These are phyloP conservation scores for Serilophus lunatus DNA, from an alignment of 2,113 vertebrate genomes.

Conservation along the genomic window DNA sequence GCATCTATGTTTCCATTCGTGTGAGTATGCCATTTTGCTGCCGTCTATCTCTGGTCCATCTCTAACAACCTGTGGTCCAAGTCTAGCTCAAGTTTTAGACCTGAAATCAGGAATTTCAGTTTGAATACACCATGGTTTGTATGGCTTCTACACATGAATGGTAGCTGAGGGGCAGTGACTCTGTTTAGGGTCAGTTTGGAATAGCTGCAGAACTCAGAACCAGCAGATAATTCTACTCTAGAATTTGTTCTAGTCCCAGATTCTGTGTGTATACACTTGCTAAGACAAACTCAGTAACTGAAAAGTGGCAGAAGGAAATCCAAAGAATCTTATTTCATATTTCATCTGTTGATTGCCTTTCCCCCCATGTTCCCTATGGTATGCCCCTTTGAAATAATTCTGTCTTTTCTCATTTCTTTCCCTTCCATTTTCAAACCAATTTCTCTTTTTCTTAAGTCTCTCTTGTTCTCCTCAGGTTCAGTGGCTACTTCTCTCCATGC, in stretches of 20 bases:
- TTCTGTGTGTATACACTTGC: not conserved
- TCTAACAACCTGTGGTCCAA: not conserved
- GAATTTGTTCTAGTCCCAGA: not conserved
- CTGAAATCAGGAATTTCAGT: not conserved
- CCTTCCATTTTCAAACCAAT: not conserved
- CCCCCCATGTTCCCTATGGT: not conserved
- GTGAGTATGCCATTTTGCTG: not conserved
- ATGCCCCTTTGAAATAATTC: not conserved
- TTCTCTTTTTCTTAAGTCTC: slow-evolving; percentile 36
- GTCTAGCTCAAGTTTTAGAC: not conserved
- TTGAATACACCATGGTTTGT: not conserved
- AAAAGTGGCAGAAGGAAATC: not conserved
- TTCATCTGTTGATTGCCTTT: slow-evolving; percentile 40
- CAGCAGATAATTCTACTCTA: not conserved
- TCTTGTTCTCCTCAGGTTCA: slow-evolving; percentile 16
- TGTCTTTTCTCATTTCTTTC: not conserved
- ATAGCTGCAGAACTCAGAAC: not conserved
- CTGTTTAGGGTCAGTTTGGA: not conserved
- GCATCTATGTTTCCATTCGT: not conserved
- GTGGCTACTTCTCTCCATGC: slow-evolving; percentile 17
- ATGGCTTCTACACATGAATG: rapidly evolving
- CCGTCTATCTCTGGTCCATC: not conserved
- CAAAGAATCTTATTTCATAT: not conserved
- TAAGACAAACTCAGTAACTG: not conserved
- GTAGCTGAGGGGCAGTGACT: not conserved